phyloP scores from a whole-genome alignment of 2,113 vertebrate species.

The Diglossa brunneiventris region DNA sequence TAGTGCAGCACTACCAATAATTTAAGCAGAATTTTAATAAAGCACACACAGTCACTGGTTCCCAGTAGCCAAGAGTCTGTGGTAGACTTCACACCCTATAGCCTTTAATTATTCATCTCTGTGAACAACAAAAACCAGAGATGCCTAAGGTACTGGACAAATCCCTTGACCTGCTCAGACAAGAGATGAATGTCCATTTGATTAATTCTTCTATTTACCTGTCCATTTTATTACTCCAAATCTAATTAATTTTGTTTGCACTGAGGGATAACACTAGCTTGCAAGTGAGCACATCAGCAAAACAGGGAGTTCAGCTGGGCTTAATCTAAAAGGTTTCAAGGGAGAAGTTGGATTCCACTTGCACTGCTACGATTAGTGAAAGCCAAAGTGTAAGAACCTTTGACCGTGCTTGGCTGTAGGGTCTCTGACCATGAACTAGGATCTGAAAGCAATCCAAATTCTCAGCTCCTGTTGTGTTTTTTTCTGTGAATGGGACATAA shows the following conservation, averaged over 20 bases:
- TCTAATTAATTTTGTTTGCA: slow-evolving; percentile 30
- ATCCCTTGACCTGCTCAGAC: slow-evolving; percentile 45
- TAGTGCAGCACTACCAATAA: slow-evolving; percentile 41
- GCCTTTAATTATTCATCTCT: slow-evolving; percentile 59
- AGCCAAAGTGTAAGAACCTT: neutral
- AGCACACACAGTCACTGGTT: neutral
- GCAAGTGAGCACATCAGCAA: neutral
- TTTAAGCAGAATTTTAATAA: slow-evolving; percentile 70
- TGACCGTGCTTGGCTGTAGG: neutral
- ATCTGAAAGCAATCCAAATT: neutral
- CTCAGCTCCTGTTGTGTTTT: neutral
- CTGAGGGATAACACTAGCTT: neutral
- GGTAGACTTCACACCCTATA: slow-evolving; percentile 27
- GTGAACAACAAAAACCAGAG: neutral
- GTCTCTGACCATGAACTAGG: neutral
- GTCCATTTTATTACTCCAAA: slow-evolving; percentile 18
- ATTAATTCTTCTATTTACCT: slow-evolving; percentile 1
- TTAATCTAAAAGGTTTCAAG: neutral
- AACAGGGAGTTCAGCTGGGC: neutral
- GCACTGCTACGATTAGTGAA: neutral
- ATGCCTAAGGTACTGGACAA: slow-evolving; percentile 46
- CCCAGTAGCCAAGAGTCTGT: slow-evolving; percentile 25
- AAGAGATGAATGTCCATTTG: slow-evolving; percentile 37
- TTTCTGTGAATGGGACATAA: neutral
- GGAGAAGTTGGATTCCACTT: neutral